Evolutionary conservation across 2,797 vertebrate genomes (phyloP).

Genomic region (Myiothlypis coronata): DNA sequence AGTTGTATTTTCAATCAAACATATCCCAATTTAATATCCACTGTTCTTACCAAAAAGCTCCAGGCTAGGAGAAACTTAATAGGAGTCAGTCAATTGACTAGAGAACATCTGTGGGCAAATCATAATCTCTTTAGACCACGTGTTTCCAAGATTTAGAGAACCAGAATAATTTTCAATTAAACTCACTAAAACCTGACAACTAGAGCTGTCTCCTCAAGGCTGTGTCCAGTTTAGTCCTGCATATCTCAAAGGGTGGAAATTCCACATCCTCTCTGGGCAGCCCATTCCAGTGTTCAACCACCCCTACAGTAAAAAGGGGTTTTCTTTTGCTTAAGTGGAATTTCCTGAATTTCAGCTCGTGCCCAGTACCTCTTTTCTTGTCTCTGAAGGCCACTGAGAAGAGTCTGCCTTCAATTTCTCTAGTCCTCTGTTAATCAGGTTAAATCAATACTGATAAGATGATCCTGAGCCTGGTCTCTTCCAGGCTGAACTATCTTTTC

Average conservation of each 20-base stretch:
- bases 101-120: background rate
- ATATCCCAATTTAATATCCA: background rate
- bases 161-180: background rate
- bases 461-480: background rate
- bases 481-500: background rate
- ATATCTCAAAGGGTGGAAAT: background rate
- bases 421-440: background rate
- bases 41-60: background rate
- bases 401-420: background rate
- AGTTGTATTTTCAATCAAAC: background rate
- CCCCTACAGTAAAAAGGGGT: rapidly evolving
- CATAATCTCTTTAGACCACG: background rate
- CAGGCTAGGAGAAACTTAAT: background rate
- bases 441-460: background rate
- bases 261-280: background rate
- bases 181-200: background rate
- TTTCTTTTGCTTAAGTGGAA: background rate
- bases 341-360: background rate
- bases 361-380: background rate
- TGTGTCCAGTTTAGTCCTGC: background rate
- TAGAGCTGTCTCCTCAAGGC: background rate
- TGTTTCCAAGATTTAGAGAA: background rate
- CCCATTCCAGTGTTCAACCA: background rate
- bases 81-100: background rate
- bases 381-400: background rate